phyloP scores from a whole-genome alignment of 2,113 vertebrate genomes.

The Psittacus erithacus region DNA sequence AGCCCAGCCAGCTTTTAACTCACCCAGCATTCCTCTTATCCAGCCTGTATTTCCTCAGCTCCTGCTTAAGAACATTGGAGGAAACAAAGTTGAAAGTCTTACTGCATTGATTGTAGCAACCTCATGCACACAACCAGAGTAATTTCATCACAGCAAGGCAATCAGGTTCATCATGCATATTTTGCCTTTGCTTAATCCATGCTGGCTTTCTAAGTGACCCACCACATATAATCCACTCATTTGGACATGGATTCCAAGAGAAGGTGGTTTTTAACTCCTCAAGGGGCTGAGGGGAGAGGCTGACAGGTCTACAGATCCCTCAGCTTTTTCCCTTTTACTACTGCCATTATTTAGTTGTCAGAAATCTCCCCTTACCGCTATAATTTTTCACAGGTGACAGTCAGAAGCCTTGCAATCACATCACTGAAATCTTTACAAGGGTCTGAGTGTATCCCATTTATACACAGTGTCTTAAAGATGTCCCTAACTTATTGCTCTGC shows the following conservation, averaged over 20 bases:
- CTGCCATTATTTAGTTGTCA: neutral
- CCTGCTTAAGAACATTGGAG: neutral
- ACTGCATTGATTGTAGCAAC: neutral
- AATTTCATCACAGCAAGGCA: neutral
- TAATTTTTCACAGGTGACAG: neutral
- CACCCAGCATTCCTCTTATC: neutral
- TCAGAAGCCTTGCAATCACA: neutral
- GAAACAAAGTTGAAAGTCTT: neutral
- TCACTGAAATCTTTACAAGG: neutral
- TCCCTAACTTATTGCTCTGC: neutral
- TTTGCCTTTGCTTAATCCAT: neutral
- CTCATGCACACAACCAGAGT: neutral
- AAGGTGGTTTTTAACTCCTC: neutral
- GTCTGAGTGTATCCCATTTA: neutral
- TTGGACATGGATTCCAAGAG: neutral
- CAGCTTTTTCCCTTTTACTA: neutral
- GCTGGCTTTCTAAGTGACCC: neutral
- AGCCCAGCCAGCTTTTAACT: neutral
- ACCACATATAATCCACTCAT: neutral
- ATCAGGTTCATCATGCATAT: neutral
- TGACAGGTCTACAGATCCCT: neutral
- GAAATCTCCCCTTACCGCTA: neutral
- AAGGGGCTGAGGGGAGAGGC: neutral
- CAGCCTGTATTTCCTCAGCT: neutral
- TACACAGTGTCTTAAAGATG: neutral